These are phyloP conservation scores for Enteromius mattozi DNA, from an alignment of 2,797 vertebrate species.

Conservation along the genomic window DNA sequence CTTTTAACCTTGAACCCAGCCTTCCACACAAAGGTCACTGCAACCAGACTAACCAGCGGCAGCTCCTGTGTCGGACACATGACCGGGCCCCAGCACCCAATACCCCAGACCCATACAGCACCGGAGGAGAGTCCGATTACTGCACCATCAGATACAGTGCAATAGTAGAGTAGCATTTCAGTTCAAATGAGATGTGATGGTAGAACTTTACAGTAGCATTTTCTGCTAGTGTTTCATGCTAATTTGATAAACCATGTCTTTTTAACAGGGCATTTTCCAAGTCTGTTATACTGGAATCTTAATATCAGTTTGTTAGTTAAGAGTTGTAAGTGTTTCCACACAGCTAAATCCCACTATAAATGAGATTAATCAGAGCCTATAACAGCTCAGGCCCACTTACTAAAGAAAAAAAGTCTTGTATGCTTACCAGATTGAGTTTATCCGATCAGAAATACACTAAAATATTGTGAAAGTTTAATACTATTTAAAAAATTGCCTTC, in stretches of 20 bases:
- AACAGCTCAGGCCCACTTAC: not conserved
- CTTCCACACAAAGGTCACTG: constrained; percentile 14
- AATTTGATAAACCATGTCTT: not conserved
- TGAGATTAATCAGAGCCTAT: not conserved
- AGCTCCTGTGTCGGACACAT: constrained; percentile 35
- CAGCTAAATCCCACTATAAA: not conserved
- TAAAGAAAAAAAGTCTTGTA: not conserved
- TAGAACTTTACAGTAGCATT: constrained; percentile 16
- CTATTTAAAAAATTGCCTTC: not conserved
- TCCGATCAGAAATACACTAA: not conserved
- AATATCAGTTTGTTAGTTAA: not conserved
- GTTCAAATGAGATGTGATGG: constrained; percentile 10
- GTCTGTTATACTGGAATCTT: not conserved
- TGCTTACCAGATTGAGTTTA: not conserved
- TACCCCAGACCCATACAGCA: constrained; percentile 21
- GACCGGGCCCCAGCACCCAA: constrained; percentile 19
- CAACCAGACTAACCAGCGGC: constrained; percentile 15
- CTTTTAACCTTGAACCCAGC: constrained; percentile 32
- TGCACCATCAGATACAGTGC: constrained; percentile 12
- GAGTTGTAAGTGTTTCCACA: not conserved
- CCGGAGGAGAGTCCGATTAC: constrained; percentile 45
- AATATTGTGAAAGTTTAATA: not conserved
- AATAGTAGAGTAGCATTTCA: constrained; percentile 24
- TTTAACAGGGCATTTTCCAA: not conserved
- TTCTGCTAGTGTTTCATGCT: constrained; percentile 11